Conservation (phyloP, 1,140 invertebrate genomes). For the Drosophila tropicalis region DNA sequence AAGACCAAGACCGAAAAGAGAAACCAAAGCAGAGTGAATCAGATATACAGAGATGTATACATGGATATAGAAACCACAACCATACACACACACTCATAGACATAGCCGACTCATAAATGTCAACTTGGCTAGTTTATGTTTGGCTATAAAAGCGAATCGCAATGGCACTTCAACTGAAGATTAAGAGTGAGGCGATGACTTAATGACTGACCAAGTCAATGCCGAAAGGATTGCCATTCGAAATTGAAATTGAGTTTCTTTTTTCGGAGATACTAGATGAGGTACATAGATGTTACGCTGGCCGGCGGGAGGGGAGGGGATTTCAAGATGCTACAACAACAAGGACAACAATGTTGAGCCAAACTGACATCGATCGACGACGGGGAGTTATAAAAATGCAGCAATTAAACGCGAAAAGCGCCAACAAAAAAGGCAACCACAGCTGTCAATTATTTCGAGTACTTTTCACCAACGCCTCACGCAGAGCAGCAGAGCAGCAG, state of each 20-base stretch:
- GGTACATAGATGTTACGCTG: not conserved
- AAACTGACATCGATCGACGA: conserved; percentile 50
- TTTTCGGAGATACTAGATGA: conserved; percentile 1
- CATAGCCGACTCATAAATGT: conserved; percentile 13
- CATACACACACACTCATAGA: not conserved
- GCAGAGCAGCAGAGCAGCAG: conserved; percentile 53
- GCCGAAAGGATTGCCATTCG: conserved; percentile 17
- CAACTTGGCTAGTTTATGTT: conserved; percentile 17
- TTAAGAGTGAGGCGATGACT: conserved; percentile 50
- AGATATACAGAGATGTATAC: not conserved
- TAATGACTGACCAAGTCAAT: conserved; percentile 63
- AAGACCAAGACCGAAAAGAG: not conserved
- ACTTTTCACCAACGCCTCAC: conserved; percentile 81
- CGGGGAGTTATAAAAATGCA: conserved; percentile 68
- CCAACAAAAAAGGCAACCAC: conserved; percentile 78
- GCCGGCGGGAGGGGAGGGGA: too few species aligned
- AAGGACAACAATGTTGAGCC: conserved; percentile 9
- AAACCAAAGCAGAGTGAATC: not conserved
- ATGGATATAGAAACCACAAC: not conserved
- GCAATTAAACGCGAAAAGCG: conserved; percentile 73
- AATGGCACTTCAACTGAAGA: conserved; percentile 10
- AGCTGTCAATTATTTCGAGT: conserved; percentile 82
- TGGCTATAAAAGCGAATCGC: conserved; percentile 12
- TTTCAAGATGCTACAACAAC: not conserved
- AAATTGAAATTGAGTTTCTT: conserved; percentile 2